Evolutionary conservation across 2,797 vertebrate genomes (phyloP), one percentile per base, ranked within the genome.

Genomic region (Diglossa cyanea): DNA sequence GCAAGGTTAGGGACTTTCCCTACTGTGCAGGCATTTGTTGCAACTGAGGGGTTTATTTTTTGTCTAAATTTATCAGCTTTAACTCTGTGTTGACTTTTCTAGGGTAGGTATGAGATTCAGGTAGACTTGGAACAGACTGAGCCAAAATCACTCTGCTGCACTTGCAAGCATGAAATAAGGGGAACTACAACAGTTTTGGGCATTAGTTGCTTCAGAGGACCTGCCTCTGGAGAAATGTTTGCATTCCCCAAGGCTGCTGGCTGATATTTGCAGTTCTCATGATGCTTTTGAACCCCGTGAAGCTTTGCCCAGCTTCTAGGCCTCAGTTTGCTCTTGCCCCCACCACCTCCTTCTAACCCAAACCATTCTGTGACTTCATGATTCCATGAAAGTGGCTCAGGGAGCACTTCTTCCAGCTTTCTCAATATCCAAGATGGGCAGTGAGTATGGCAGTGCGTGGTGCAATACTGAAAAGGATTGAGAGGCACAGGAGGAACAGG

Each of bases 221-320:
- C 15, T 30, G 16, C 26, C 60, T 63, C 57, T 63, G 44, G 40
- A 89, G 71, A 60, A 79, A 37, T 2, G 2, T 15, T 66, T 66
- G 23, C 9, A 39, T 11, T 11, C 17, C 30, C 31, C 1, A 3
- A 35, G 39, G 63, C 60, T 76, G 44, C 58, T 78, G 70, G 54
- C 10, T 4, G 2, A 12, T 8, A 13, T 40, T 48, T 1, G 1
- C 50, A 24, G 5, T n/a, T 39, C 31, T 72, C 10, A 14, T 15
- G 7, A 9, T 61, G n/a, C 11, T 47, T 84, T 70, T 33, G 35
- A 78, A 62, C 6, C 1, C 10, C 0, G 0, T 1, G 0, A 12
- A 47, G 25, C 28, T 93, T 54, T 44, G n/a, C 42, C 17, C 55
- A 42, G 7, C 35, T 92, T 68, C 45, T 74, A 61, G 57, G 50